phyloP scores from a whole-genome alignment of 2,797 vertebrate species.

The Syngnathus acus region DNA sequence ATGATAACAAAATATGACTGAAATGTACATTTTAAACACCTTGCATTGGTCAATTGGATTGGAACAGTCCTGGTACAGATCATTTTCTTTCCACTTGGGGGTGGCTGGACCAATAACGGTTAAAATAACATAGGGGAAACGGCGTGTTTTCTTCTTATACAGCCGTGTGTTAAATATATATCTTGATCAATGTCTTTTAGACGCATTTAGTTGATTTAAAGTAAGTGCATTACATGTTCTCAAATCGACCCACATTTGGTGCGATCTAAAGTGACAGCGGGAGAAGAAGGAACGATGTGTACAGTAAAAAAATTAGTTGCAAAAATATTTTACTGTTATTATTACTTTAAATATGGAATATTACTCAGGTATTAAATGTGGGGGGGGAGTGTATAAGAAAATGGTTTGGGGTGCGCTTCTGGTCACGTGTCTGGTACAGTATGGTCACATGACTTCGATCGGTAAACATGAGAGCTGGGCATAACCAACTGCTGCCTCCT shows the following conservation, averaged over 20 bases:
- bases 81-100: slow-evolving; percentile 26
- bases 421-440: slow-evolving; percentile 38
- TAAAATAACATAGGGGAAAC: neutral
- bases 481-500: slow-evolving; percentile 19
- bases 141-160: neutral
- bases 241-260: slow-evolving; percentile 20
- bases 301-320: neutral
- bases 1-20: slow-evolving; percentile 1
- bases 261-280: slow-evolving; percentile 39
- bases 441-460: slow-evolving; percentile 55
- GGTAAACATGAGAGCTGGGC: slow-evolving; percentile 62
- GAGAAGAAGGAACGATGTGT: slow-evolving; percentile 16
- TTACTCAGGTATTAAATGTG: neutral
- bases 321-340: neutral
- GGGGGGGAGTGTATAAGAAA: neutral
- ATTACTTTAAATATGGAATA: neutral
- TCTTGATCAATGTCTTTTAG: neutral
- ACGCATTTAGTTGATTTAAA: neutral
- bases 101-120: accelerated
- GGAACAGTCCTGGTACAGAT: slow-evolving; percentile 64
- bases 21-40: neutral
- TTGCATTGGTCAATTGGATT: slow-evolving; percentile 38
- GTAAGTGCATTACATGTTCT: neutral
- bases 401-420: slow-evolving; percentile 21
- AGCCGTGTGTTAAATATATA: neutral